These are phyloP conservation scores for Nyctibius bracteatus DNA, from an alignment of 2,113 vertebrate species.

Conservation along the genomic window DNA sequence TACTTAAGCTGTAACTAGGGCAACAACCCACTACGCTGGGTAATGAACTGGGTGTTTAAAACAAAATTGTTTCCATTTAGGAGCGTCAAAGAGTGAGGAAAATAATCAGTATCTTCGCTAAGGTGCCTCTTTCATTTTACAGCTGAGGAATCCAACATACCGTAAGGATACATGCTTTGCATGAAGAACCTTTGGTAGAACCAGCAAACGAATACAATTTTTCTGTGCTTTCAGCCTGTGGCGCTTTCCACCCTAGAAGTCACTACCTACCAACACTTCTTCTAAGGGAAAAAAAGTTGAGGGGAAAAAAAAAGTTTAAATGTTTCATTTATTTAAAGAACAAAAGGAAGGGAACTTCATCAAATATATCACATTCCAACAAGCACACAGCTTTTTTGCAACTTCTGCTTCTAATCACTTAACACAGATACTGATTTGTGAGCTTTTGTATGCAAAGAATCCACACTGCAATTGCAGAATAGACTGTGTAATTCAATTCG, in stretches of 20 bases:
- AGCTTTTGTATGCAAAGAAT: not conserved
- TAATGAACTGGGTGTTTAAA: not conserved
- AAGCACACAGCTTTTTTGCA: not conserved
- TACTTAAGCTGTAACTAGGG: not conserved
- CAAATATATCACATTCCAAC: not conserved
- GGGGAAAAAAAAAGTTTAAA: not conserved
- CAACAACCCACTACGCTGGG: not conserved
- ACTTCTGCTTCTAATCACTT: not conserved
- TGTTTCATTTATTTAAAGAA: not conserved
- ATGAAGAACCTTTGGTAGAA: not conserved
- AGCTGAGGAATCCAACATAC: not conserved
- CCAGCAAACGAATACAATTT: not conserved
- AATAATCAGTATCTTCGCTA: not conserved
- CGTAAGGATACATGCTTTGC: not conserved
- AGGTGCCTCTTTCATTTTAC: not conserved
- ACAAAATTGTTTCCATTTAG: not conserved
- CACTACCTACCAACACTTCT: not conserved
- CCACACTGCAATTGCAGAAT: not conserved
- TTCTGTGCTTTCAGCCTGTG: not conserved
- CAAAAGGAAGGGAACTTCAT: not conserved
- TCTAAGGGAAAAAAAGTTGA: rapidly evolving
- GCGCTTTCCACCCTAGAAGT: not conserved
- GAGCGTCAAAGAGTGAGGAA: not conserved
- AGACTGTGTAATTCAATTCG: not conserved
- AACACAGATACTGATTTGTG: not conserved